A percentile compares a stretch with the other conserved stretches of the same genome.
Conservation (phyloP, 2,797 vertebrate species). For the Sebastes taczanowskii region DNA sequence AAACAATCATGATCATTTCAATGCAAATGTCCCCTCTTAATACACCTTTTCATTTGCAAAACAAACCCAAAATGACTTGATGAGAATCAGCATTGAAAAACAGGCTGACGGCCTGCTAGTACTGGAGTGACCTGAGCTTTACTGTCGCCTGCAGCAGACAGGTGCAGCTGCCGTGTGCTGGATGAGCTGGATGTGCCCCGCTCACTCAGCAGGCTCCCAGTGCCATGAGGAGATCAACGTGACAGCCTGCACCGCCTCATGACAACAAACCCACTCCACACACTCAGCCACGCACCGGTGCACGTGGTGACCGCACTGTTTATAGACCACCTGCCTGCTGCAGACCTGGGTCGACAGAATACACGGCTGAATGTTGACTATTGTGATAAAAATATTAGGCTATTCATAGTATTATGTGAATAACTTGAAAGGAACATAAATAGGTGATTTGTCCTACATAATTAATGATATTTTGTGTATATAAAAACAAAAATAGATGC, state of each 20-base stretch:
- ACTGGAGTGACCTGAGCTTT: not conserved
- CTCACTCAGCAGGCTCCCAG: constrained; percentile 40
- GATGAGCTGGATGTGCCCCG: constrained; percentile 36
- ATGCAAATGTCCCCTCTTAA: not conserved
- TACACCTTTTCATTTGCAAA: not conserved
- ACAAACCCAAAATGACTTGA: not conserved
- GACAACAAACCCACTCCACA: constrained; percentile 43
- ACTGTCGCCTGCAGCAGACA: constrained; percentile 13
- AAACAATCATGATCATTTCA: not conserved
- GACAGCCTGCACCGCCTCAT: constrained; percentile 67
- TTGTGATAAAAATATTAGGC: not conserved
- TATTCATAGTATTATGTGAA: not conserved
- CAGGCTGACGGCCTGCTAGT: no score
- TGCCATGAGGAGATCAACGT: constrained; percentile 83
- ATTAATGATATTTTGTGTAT: no score
- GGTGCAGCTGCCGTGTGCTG: constrained; percentile 58
- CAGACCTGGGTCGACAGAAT: not conserved
- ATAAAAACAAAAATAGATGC: no score
- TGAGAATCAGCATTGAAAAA: not conserved
- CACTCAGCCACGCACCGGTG: constrained; percentile 33
- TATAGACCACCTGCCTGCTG: not conserved
- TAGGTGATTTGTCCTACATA: not conserved
- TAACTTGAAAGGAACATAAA: not conserved
- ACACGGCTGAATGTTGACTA: not conserved
- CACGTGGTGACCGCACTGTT: constrained; percentile 51